Base-by-base conservation (phyloP, 2,888 invertebrate species). In the Polia nebulosa region DNA sequence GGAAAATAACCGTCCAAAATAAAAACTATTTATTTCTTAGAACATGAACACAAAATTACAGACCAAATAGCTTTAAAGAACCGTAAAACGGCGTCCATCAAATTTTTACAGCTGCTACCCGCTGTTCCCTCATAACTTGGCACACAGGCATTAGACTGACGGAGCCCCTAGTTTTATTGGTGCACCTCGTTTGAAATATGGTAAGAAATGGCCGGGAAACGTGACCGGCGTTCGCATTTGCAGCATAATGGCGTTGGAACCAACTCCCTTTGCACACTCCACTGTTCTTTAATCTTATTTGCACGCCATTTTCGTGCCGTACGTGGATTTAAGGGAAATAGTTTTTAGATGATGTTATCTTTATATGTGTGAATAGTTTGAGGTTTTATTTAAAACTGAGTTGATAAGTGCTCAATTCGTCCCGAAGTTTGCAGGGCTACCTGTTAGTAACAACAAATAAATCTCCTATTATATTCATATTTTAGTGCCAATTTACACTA, bases 101-200 rank as follows among this genome's bases (percentile, higher is more conserved):
- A 29, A 36, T 39, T 6, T 66, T 62, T 68, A 65, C 41, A 66
- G 20, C 44, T 56, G 66, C 61, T 60, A 36, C 59, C 59, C 75
- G 78, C 81, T 77, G 66, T 58, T 60, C 60, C 51, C 76, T 85
- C 76, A 72, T 79, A 76, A 65, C 68, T 68, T 62, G 63, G 44
- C 77, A 78, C 77, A 63, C 66, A 58, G 70, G 77, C 81, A 72
- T 78, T 68, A 72, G 44, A 69, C 49, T 66, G 72, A 68, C 83
- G 79, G 70, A 57, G 64, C 47, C 66, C 62, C 85, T 82, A 85
- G 86, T 87, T 90, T 89, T 89, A 91, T 89, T 89, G 88, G 90
- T 89, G 89, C 89, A 91, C 81, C 88, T 84, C 84, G 81, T 87
- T 87, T 89, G 89, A 90, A 91, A 90, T 91, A 92, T 91, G 88